These are phyloP conservation scores for Acromyrmex echinatior DNA, from an alignment of 1,140 invertebrate species.

Conservation along the genomic window DNA sequence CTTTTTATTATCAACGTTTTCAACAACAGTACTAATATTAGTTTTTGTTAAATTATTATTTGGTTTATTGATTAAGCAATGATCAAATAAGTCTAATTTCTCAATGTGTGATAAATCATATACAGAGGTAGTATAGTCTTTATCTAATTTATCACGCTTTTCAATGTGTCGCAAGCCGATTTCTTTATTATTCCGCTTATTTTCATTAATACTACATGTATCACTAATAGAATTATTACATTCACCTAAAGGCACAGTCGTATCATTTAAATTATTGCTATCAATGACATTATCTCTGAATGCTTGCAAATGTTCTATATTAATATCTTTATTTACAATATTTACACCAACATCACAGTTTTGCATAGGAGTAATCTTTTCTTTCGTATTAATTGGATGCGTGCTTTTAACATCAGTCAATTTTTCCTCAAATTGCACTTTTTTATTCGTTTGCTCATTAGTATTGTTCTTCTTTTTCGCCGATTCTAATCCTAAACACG, in stretches of 20 bases:
- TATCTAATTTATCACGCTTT: slow-evolving; percentile 89
- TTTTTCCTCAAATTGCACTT: slow-evolving; percentile 83
- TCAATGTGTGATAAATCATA: slow-evolving; percentile 87
- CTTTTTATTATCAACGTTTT: slow-evolving; percentile 61
- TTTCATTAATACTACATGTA: slow-evolving; percentile 67
- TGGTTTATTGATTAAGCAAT: slow-evolving; percentile 65
- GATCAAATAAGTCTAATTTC: slow-evolving; percentile 45
- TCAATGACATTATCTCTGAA: slow-evolving; percentile 42
- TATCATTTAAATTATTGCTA: slow-evolving; percentile 76
- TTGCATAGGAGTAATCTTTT: slow-evolving; percentile 37
- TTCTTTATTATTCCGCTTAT: slow-evolving; percentile 29
- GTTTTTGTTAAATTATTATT: slow-evolving; percentile 74
- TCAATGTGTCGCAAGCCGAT: slow-evolving; percentile 66
- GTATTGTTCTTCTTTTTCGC: slow-evolving; percentile 79
- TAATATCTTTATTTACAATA: slow-evolving; percentile 49
- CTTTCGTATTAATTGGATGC: slow-evolving; percentile 59
- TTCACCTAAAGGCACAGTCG: slow-evolving; percentile 75
- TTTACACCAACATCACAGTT: slow-evolving; percentile 4
- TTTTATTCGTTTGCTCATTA: slow-evolving; percentile 73
- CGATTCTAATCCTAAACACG: slow-evolving; percentile 88
- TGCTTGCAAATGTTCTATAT: slow-evolving; percentile 36
- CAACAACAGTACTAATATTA: slow-evolving; percentile 68
- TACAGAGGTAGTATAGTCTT: slow-evolving; percentile 93
- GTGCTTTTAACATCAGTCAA: slow-evolving; percentile 66
- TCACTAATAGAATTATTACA: slow-evolving; percentile 73